These are phyloP conservation scores for Spisula subtruncata DNA, from an alignment of 2,888 invertebrate species.

Conservation along the genomic window DNA sequence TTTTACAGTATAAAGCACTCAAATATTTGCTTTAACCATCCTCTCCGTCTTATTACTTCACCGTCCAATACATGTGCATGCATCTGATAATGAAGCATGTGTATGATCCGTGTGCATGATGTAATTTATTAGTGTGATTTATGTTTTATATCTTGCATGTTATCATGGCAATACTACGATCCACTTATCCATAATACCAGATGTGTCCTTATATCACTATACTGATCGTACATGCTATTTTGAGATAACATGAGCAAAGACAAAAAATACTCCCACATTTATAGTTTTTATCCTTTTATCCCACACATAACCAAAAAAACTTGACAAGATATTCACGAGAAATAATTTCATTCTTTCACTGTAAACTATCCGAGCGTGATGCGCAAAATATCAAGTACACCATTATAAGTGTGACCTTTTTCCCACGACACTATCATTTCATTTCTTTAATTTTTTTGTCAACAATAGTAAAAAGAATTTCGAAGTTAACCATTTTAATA, in stretches of 20 bases:
- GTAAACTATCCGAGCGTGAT: neutral
- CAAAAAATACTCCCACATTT: neutral
- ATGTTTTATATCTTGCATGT: neutral
- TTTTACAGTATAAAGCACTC: neutral
- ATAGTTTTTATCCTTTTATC: neutral
- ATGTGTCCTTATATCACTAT: constrained; percentile 9
- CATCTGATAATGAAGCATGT: too few species aligned
- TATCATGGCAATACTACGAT: neutral
- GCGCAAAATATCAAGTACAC: neutral
- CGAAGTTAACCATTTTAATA: too few species aligned
- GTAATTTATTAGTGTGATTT: neutral
- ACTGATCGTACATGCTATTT: neutral
- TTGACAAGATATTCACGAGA: neutral
- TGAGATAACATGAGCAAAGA: neutral
- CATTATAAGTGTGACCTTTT: neutral
- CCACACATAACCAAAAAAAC: neutral
- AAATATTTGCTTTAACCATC: constrained; percentile 9
- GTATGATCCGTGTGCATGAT: neutral
- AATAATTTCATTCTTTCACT: neutral
- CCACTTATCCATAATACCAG: neutral
- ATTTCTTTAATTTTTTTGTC: neutral
- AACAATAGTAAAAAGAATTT: neutral
- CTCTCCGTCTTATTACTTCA: neutral
- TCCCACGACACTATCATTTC: neutral
- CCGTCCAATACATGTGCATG: neutral